These are phyloP conservation scores for Cryptocephalus moraei DNA, from an alignment of 2,888 invertebrate genomes.

Conservation along the genomic window DNA sequence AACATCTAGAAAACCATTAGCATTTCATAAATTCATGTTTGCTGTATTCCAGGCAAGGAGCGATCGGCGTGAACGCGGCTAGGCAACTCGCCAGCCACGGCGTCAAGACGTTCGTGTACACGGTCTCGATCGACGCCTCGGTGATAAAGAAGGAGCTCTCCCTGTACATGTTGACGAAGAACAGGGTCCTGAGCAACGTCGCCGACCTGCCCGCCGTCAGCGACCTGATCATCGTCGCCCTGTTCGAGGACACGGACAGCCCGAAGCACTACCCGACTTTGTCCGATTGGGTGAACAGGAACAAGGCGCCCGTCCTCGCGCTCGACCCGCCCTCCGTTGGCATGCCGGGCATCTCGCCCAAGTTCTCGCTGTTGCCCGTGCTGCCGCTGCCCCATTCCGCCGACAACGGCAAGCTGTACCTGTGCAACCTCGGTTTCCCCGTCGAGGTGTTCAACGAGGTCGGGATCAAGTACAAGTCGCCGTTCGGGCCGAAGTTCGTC, in stretches of 20 bases:
- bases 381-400: conserved; percentile 56
- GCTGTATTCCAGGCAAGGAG: conserved; percentile 38
- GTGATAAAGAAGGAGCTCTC: conserved; percentile 52
- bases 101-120: conserved; percentile 52
- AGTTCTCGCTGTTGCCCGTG: conserved; percentile 61
- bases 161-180: conserved; percentile 56
- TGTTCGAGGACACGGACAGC: conserved; percentile 39
- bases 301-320: conserved; percentile 61
- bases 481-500: conserved; percentile 75
- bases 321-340: conserved; percentile 66
- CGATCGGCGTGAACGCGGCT: conserved; percentile 64
- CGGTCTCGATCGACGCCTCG: conserved; percentile 28
- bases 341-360: conserved; percentile 46
- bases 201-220: conserved; percentile 40
- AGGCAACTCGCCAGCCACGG: conserved; percentile 77
- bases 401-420: conserved; percentile 64
- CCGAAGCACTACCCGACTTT: conserved; percentile 42
- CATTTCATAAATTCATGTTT: background rate
- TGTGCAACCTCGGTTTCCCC: conserved; percentile 79
- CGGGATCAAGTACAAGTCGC: conserved; percentile 71
- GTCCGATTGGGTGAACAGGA: conserved; percentile 59
- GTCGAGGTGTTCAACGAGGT: conserved; percentile 63
- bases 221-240: conserved; percentile 47
- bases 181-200: conserved; percentile 45
- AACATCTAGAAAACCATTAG: too few relatives aligned